Evolutionary conservation across 2,888 invertebrate genomes (phyloP).

Genomic region (Athripsodes cinereus): DNA sequence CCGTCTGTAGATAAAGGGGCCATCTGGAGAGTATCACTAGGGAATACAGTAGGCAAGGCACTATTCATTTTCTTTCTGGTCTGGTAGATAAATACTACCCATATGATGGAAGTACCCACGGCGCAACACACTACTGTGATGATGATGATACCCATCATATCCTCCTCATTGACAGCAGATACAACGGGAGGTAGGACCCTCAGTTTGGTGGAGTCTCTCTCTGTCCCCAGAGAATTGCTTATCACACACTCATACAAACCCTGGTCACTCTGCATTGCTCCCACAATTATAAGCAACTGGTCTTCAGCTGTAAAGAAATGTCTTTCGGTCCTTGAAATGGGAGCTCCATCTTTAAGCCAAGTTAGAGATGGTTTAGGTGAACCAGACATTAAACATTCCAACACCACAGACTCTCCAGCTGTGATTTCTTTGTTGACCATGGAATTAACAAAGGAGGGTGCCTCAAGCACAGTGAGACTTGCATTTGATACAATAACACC

Average conservation of each 20-base stretch:
- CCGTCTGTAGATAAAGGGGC: conserved; percentile 35
- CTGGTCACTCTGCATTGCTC: conserved; percentile 69
- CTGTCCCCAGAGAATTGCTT: conserved; percentile 76
- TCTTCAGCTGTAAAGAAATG: conserved; percentile 84
- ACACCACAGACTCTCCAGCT: conserved; percentile 76
- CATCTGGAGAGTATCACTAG: conserved; percentile 46
- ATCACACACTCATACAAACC: conserved; percentile 88
- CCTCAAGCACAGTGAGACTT: conserved; percentile 77
- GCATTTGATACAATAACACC: conserved; percentile 84
- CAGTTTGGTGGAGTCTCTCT: conserved; percentile 65
- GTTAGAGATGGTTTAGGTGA: conserved; percentile 73
- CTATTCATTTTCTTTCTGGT: conserved; percentile 63
- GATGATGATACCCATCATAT: conserved; percentile 80
- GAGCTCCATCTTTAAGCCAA: conserved; percentile 81
- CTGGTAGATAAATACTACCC: conserved; percentile 88
- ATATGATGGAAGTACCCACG: conserved; percentile 83
- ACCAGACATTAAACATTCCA: conserved; percentile 83
- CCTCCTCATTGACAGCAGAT: conserved; percentile 57
- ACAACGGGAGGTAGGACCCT: conserved; percentile 58
- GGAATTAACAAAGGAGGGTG: conserved; percentile 78
- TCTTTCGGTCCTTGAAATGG: conserved; percentile 66
- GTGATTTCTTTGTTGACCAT: conserved; percentile 81
- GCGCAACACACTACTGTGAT: conserved; percentile 88
- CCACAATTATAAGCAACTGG: conserved; percentile 82
- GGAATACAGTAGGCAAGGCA: conserved; percentile 44